A percentile compares a stretch with the other conserved stretches of the same genome.
Conservation (phyloP, 2,888 invertebrate species). For the Drosophila anomalata region DNA sequence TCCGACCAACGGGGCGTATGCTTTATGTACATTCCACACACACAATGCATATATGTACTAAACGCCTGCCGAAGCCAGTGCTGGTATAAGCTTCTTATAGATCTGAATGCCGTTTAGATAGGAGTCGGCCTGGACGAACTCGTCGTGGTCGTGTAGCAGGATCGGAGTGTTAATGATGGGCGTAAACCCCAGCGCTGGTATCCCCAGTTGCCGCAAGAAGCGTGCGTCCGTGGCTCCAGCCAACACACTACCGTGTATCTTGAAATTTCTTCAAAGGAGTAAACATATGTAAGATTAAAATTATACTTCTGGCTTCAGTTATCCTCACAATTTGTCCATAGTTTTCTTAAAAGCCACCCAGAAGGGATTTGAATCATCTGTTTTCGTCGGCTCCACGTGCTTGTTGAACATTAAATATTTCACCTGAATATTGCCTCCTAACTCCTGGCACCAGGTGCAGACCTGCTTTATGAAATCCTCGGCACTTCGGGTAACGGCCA, state of each 20-base stretch:
- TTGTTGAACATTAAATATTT: slow-evolving; percentile 88
- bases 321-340: slow-evolving; percentile 85
- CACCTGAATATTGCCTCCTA: slow-evolving; percentile 88
- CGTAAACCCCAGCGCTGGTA: slow-evolving; percentile 95
- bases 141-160: slow-evolving; percentile 95
- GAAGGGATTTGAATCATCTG: slow-evolving; percentile 87
- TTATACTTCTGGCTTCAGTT: neutral
- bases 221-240: slow-evolving; percentile 96
- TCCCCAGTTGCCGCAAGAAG: slow-evolving; percentile 89
- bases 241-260: neutral
- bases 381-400: slow-evolving; percentile 86
- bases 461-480: slow-evolving; percentile 85
- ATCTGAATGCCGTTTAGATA: slow-evolving; percentile 93
- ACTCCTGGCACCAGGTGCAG: slow-evolving; percentile 87
- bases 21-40: slow-evolving; percentile 36
- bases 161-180: slow-evolving; percentile 94
- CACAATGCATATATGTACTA: slow-evolving; percentile 19
- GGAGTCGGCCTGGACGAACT: slow-evolving; percentile 90
- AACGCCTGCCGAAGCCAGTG: slow-evolving; percentile 59
- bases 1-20: slow-evolving; percentile 48
- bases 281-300: neutral
- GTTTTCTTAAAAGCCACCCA: slow-evolving; percentile 89
- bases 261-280: slow-evolving; percentile 23
- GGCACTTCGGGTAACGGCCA: slow-evolving; percentile 85
- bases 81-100: slow-evolving; percentile 84